Evolutionary conservation across 2,888 invertebrate genomes (phyloP).

Genomic region (Leucophora obtusa): DNA sequence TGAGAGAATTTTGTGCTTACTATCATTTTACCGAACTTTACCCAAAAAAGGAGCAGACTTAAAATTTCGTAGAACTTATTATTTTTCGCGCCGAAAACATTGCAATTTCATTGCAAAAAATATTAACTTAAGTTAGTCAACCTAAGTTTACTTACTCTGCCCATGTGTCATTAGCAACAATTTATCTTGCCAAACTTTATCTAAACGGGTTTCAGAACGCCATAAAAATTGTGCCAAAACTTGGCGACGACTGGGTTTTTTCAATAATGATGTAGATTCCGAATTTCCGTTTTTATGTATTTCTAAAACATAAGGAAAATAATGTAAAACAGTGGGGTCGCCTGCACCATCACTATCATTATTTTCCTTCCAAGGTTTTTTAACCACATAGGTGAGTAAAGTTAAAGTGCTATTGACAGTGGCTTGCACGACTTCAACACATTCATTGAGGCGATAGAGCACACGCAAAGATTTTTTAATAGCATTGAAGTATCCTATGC

Average conservation of each 20-base stretch:
- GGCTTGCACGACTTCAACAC: constrained; percentile 87
- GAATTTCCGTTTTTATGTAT: constrained; percentile 71
- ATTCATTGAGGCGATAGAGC: constrained; percentile 82
- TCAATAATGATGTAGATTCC: constrained; percentile 68
- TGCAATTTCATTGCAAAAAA: too few species aligned
- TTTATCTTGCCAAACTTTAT: constrained; percentile 80
- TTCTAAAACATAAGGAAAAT: constrained; percentile 83
- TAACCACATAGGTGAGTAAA: constrained; percentile 84
- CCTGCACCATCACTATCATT: constrained; percentile 68
- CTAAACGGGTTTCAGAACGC: constrained; percentile 72
- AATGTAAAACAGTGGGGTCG: constrained; percentile 77
- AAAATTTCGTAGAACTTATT: too few species aligned
- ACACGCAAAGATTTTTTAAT: constrained; percentile 81
- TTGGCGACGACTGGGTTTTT: constrained; percentile 84
- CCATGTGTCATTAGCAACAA: constrained; percentile 87
- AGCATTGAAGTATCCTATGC: constrained; percentile 83
- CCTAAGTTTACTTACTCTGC: constrained; percentile 82
- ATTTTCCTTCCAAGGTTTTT: constrained; percentile 75
- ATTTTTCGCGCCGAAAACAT: too few species aligned
- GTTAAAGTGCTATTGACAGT: constrained; percentile 85
- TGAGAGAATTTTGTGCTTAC: too few species aligned
- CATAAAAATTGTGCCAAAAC: constrained; percentile 87
- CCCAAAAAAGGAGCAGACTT: too few species aligned
- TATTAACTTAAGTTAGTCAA: too few species aligned
- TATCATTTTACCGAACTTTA: too few species aligned